phyloP scores from a whole-genome alignment of 2,797 vertebrate species.

The Hafferia zeledoni region DNA sequence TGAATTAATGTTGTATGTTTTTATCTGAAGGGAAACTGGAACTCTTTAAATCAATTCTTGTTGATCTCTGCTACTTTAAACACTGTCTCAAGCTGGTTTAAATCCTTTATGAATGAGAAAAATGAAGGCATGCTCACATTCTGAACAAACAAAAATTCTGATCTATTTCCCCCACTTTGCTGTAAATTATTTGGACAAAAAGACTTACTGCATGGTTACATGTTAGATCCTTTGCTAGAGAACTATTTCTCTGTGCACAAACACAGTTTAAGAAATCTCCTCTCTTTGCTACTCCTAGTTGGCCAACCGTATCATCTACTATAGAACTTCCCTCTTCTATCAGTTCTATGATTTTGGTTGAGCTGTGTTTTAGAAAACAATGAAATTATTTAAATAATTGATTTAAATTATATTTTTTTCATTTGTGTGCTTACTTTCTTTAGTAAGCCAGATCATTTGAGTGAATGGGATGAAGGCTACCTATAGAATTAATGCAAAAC shows the following conservation, averaged over 20 bases:
- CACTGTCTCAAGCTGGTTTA: neutral
- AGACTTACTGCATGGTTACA: accelerated
- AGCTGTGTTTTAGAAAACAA: neutral
- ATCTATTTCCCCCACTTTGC: neutral
- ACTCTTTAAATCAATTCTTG: neutral
- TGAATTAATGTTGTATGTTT: neutral
- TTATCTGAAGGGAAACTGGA: neutral
- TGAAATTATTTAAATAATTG: neutral
- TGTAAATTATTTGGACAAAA: neutral
- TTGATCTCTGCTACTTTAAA: neutral
- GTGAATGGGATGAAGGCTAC: neutral
- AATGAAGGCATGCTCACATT: accelerated
- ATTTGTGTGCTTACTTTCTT: neutral
- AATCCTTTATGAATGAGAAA: neutral
- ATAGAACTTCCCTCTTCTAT: neutral
- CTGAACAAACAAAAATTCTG: neutral
- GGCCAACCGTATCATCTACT: neutral
- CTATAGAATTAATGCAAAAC: neutral
- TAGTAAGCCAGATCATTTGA: neutral
- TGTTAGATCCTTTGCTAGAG: neutral
- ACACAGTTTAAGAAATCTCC: neutral
- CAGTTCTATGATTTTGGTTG: neutral
- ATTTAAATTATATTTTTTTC: neutral
- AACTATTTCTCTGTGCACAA: neutral
- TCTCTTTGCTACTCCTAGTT: neutral